Percentiles rank a stretch among this genome's conserved stretches.
These are phyloP conservation scores for Bombus vancouverensis DNA, from an alignment of 1,140 invertebrate species.

Conservation along the genomic window DNA sequence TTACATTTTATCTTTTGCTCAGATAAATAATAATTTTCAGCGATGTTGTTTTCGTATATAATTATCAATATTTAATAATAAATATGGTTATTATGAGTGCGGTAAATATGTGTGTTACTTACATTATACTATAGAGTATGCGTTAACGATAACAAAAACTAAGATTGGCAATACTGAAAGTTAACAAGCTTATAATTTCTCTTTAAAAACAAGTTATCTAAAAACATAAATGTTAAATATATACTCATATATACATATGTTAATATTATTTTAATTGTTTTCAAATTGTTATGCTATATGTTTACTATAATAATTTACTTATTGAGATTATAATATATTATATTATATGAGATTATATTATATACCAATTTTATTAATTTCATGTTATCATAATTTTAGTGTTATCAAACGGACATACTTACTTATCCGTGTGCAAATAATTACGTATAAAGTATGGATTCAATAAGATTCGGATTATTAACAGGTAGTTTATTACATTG, in stretches of 20 bases:
- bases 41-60: background rate
- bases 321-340: background rate
- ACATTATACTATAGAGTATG: background rate
- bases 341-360: background rate
- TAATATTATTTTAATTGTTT: background rate
- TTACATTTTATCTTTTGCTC: background rate
- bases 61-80: background rate
- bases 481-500: conserved; percentile 63
- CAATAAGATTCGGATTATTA: conserved; percentile 72
- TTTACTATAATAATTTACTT: background rate
- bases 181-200: background rate
- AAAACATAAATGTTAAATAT: background rate
- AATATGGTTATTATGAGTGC: background rate
- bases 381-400: background rate
- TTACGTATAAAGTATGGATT: conserved; percentile 56
- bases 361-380: background rate
- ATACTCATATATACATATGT: background rate
- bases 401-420: background rate
- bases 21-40: background rate
- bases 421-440: background rate
- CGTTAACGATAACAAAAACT: background rate
- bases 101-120: background rate
- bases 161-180: conserved; percentile 11
- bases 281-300: background rate
- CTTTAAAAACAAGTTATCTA: background rate